phyloP scores from a whole-genome alignment of 2,797 vertebrate species.

The Cirrhinus molitorella region DNA sequence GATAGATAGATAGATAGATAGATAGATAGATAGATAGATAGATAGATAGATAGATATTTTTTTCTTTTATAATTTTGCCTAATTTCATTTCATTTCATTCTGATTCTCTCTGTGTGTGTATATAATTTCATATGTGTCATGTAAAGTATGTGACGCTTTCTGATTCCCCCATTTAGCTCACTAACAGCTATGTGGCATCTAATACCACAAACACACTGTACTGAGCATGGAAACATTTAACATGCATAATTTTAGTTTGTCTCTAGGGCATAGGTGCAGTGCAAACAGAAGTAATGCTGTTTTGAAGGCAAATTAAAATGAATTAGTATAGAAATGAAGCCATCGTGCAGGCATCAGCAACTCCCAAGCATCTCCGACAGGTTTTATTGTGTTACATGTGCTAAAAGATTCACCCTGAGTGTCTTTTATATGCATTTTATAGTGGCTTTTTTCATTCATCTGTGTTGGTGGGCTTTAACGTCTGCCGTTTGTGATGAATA shows the following conservation, averaged over 20 bases:
- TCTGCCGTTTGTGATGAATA: constrained; percentile 38
- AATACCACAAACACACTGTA: constrained; percentile 49
- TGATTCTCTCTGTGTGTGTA: background rate
- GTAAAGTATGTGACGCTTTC: background rate
- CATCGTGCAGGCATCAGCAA: constrained; percentile 49
- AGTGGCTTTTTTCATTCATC: constrained; percentile 38
- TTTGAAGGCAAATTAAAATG: constrained; percentile 56
- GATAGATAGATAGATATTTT: background rate
- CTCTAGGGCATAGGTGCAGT: constrained; percentile 56
- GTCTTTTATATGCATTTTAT: constrained; percentile 43
- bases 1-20: too few species aligned
- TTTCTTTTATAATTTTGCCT: background rate
- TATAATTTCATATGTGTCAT: background rate
- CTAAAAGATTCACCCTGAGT: constrained; percentile 38
- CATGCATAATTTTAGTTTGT: constrained; percentile 59
- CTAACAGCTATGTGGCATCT: constrained; percentile 52
- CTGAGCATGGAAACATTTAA: constrained; percentile 57
- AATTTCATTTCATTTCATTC: background rate
- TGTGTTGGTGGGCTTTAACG: constrained; percentile 34
- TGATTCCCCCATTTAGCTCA: background rate
- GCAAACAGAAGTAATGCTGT: constrained; percentile 53
- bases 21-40: too few species aligned
- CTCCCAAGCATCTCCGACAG: constrained; percentile 26
- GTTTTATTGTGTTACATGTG: constrained; percentile 32
- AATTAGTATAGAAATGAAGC: constrained; percentile 52